phyloP scores from a whole-genome alignment of 2,113 vertebrate species.

The Cynoglossus semilaevis region DNA sequence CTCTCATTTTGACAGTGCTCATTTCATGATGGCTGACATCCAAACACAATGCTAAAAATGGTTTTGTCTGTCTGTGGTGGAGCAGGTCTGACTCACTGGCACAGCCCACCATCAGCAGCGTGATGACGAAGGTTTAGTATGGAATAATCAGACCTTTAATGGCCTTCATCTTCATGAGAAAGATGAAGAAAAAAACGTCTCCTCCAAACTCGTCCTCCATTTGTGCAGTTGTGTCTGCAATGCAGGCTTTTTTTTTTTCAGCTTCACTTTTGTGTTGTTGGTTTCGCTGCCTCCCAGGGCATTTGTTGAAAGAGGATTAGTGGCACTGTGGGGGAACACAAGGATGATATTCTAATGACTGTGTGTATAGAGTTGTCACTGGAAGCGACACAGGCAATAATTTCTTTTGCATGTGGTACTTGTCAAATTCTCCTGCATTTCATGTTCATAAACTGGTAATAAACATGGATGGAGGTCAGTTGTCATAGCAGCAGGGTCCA shows the following conservation, averaged over 20 bases:
- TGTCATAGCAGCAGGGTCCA: slow-evolving; percentile 11
- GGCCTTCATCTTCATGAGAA: neutral
- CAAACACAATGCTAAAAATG: slow-evolving; percentile 59
- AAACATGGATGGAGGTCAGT: slow-evolving; percentile 27
- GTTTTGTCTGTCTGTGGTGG: slow-evolving; percentile 67
- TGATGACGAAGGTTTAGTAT: slow-evolving; percentile 40
- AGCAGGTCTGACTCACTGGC: slow-evolving; percentile 65
- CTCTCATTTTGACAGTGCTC: slow-evolving; percentile 62
- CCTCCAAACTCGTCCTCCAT: slow-evolving; percentile 44
- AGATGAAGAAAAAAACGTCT: slow-evolving; percentile 25
- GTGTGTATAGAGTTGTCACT: slow-evolving; percentile 39
- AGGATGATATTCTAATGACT: slow-evolving; percentile 59
- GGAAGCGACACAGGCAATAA: slow-evolving; percentile 43
- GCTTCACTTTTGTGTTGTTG: slow-evolving; percentile 52
- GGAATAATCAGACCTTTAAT: slow-evolving; percentile 45
- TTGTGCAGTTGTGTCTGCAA: slow-evolving; percentile 66
- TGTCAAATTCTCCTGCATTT: slow-evolving; percentile 36
- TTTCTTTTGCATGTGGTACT: slow-evolving; percentile 56
- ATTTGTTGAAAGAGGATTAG: slow-evolving; percentile 68
- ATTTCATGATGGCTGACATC: slow-evolving; percentile 48
- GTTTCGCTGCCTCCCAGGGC: slow-evolving; percentile 55
- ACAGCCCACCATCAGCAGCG: slow-evolving; percentile 51
- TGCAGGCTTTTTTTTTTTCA: slow-evolving; percentile 47
- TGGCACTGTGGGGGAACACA: slow-evolving; percentile 46
- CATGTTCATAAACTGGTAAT: slow-evolving; percentile 11